Evolutionary conservation across 2,888 invertebrate species (phyloP).

Genomic region (Rhopalosiphum nymphaeae): DNA sequence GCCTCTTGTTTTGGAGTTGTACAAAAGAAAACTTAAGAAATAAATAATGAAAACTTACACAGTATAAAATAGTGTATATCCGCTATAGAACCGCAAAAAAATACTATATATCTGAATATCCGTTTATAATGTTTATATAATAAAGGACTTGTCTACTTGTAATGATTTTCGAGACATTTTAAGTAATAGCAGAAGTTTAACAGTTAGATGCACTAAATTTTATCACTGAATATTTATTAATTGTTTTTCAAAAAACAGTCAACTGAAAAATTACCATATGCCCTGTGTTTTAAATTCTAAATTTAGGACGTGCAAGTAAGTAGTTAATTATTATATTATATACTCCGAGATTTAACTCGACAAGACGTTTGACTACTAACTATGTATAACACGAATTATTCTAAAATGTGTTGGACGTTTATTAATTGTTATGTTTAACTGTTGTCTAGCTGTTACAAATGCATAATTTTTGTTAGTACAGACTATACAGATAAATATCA

Average conservation of each 20-base stretch:
- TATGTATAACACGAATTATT: background rate
- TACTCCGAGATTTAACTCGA: background rate
- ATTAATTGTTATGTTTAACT: background rate
- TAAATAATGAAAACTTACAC: slow-evolving; percentile 19
- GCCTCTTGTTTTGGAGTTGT: background rate
- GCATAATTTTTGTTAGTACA: background rate
- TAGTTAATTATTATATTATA: background rate
- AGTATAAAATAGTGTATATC: background rate
- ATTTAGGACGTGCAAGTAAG: background rate
- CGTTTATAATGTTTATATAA: background rate
- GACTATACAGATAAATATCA: background rate
- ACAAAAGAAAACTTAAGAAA: slow-evolving; percentile 26
- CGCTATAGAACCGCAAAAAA: background rate
- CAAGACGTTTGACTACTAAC: background rate
- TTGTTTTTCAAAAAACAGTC: background rate
- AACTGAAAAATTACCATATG: background rate
- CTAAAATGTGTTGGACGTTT: background rate
- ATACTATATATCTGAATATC: background rate
- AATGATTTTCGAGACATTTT: background rate
- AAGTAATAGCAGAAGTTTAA: background rate
- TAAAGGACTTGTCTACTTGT: background rate
- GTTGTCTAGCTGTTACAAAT: background rate
- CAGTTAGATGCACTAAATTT: background rate
- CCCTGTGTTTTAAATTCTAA: background rate
- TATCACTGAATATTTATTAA: background rate